Evolutionary conservation across 2,888 invertebrate genomes (phyloP).

Genomic region (Amiota communis): DNA sequence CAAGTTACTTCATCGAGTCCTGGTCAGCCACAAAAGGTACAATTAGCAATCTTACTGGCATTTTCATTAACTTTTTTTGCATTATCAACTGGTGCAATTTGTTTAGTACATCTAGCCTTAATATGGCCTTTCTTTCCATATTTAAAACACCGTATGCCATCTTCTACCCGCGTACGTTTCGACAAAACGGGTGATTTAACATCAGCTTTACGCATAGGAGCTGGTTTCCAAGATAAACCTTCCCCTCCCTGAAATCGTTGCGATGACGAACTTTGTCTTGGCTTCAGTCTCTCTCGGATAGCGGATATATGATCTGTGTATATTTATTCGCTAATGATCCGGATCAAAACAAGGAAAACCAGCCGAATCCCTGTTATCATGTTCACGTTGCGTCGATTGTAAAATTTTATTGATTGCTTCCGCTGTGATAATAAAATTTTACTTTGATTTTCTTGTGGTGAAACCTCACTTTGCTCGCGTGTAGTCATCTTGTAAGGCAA

Average conservation of each 20-base stretch:
- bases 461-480: background rate
- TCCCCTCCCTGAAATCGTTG: background rate
- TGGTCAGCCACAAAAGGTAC: no score
- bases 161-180: background rate
- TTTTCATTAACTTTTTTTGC: background rate
- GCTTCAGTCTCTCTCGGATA: background rate
- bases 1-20: background rate
- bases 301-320: background rate
- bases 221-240: background rate
- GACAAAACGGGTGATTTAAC: background rate
- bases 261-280: background rate
- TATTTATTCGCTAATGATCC: background rate
- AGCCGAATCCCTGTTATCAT: background rate
- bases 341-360: background rate
- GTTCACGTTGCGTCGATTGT: background rate
- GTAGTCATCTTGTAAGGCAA: background rate
- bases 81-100: background rate
- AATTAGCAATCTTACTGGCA: background rate
- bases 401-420: background rate
- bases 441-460: background rate
- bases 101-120: background rate
- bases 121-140: constrained; percentile 2
- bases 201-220: background rate
- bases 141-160: background rate
- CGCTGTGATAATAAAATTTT: background rate